These are phyloP conservation scores for Sesamia inferens DNA, from an alignment of 2,888 invertebrate species.

Conservation along the genomic window DNA sequence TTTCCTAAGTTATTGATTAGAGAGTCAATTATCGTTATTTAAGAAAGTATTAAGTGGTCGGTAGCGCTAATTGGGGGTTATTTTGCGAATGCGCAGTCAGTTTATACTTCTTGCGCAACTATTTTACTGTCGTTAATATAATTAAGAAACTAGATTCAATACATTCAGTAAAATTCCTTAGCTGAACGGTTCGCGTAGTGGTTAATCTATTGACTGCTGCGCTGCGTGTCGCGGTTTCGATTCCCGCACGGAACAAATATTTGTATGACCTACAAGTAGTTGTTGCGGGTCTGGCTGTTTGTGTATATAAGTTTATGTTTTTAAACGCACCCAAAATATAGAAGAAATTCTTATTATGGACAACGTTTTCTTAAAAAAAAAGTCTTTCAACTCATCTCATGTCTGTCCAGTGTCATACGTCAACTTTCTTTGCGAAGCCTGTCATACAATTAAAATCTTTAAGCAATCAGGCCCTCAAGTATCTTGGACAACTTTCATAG, in stretches of 20 bases:
- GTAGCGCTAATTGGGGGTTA: constrained; percentile 39
- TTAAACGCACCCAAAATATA: no score
- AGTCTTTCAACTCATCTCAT: neutral
- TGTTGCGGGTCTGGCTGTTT: no score
- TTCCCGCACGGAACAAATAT: no score
- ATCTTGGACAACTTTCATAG: constrained; percentile 48
- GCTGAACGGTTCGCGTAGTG: no score
- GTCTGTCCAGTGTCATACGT: constrained; percentile 7
- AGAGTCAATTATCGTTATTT: constrained; percentile 45
- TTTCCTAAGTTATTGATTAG: constrained; percentile 52
- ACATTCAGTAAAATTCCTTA: neutral
- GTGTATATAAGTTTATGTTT: no score
- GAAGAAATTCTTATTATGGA: neutral
- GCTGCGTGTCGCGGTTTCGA: no score
- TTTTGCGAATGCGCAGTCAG: constrained; percentile 8
- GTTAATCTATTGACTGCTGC: no score
- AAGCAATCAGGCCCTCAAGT: constrained; percentile 27
- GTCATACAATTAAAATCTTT: constrained; percentile 22
- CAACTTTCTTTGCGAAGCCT: constrained; percentile 41
- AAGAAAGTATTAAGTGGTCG: constrained; percentile 40
- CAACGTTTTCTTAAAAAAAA: neutral
- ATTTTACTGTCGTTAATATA: neutral
- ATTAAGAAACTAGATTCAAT: constrained; percentile 3
- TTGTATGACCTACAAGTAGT: no score
- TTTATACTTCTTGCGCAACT: constrained; percentile 14